Evolutionary conservation across 2,888 invertebrate genomes (phyloP).

Genomic region (Agrochola litura): DNA sequence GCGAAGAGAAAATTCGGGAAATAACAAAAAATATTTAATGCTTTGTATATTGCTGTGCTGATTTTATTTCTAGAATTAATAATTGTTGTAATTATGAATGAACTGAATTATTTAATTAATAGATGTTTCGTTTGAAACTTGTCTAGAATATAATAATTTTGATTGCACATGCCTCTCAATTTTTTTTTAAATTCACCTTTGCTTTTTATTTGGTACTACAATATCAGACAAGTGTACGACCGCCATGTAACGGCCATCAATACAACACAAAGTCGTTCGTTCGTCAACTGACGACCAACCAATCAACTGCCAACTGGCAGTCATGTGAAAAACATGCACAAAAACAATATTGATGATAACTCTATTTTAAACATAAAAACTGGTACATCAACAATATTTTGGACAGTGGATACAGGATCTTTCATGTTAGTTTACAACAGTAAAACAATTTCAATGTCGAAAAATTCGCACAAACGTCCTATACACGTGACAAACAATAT

Average conservation of each 20-base stretch:
- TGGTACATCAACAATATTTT: not conserved
- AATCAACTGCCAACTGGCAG: too few species aligned
- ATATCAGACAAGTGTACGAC: slow-evolving; percentile 36
- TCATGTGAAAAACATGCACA: too few species aligned
- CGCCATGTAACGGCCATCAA: not conserved
- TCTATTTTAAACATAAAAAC: not conserved
- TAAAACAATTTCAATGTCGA: slow-evolving; percentile 71
- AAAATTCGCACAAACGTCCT: slow-evolving; percentile 70
- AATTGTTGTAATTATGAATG: slow-evolving; percentile 76
- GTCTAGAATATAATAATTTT: slow-evolving; percentile 59
- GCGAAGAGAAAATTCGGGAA: slow-evolving; percentile 68
- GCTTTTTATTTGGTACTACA: slow-evolving; percentile 64
- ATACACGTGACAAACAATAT: slow-evolving; percentile 8
- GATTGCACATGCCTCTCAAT: slow-evolving; percentile 63
- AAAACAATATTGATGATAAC: slow-evolving; percentile 2
- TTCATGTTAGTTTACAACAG: slow-evolving; percentile 84
- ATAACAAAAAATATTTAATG: slow-evolving; percentile 73
- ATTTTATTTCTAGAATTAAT: slow-evolving; percentile 66
- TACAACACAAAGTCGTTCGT: not conserved
- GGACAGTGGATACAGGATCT: not conserved
- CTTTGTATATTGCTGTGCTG: slow-evolving; percentile 76
- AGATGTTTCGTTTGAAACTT: slow-evolving; percentile 68
- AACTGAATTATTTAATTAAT: slow-evolving; percentile 72
- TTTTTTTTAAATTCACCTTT: slow-evolving; percentile 56
- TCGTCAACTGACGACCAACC: too few species aligned